Base-by-base conservation (phyloP, 53 echinoderm and acorn worm genomes). In the Apostichopus leukothele region DNA sequence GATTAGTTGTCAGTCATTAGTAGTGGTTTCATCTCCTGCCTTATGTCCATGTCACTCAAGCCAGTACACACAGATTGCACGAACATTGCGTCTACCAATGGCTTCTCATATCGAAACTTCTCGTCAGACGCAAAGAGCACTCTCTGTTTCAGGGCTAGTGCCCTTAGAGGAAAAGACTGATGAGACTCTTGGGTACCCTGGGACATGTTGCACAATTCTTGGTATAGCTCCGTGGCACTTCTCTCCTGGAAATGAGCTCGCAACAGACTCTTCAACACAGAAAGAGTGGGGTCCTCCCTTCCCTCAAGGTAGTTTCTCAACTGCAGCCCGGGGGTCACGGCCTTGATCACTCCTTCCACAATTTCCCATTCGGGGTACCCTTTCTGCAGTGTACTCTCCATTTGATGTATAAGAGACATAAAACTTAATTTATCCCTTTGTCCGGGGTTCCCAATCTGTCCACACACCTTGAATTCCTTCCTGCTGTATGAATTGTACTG, bases 361-460 rank as follows among this genome's bases (percentile, higher is more conserved):
- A 93, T 88, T 25, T 91, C 95, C 12, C 63, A 88, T 6, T 90
- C 91, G 4, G 60, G 54, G 78, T 93, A 93, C 1, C 88, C 90
- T 60, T 75, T 90, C 1, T 67, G 26, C 6, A 90, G 1, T 5
- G 90, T 93, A 9, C 88, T 63, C 18, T 95, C 95, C 1, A 95
- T 95, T 60, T 95, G 93, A 21, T 90, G 91, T 6, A 89, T 76
- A 0, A 93, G 83, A 16, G 88, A 91, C 50, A 86, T 27, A 50
- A 91, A 92, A 52, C 91, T 66, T 13, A 94, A 75, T 26, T 79
- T 90, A 50, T 94, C 91, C 53, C 90, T 90, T 80, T 94, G 91
- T 11, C 89, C 88, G 10, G 88, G 84, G 13, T 90, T 88, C 2
- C 90, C 91, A 51, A 91, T 89, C 16, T 93, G 91, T 4, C 94